phyloP scores from a whole-genome alignment of 2,797 vertebrate genomes.

The Philypnodon macrostomus region DNA sequence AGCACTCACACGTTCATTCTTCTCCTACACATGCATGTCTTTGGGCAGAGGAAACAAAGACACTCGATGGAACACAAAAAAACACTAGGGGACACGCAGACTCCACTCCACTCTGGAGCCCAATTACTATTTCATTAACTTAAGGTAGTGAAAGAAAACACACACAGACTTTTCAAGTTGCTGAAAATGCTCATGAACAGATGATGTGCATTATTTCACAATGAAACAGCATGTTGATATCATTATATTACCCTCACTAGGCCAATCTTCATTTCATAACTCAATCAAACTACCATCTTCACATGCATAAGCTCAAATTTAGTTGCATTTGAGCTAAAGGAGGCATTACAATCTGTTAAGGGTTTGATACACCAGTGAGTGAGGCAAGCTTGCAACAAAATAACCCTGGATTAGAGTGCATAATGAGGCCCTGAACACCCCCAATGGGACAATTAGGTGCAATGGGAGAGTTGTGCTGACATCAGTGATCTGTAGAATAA shows the following conservation, averaged over 20 bases:
- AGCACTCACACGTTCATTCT: no score
- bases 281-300: conserved; percentile 3
- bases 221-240: neutral
- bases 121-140: no score
- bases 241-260: neutral
- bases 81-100: no score
- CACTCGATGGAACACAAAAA: no score
- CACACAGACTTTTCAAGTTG: no score
- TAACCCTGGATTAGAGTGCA: conserved; percentile 54
- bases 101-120: no score
- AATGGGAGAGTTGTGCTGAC: conserved; percentile 78
- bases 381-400: conserved; percentile 10
- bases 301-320: neutral
- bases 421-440: conserved; percentile 68
- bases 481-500: conserved; percentile 73
- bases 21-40: no score
- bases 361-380: conserved; percentile 6
- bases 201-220: no score
- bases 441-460: conserved; percentile 74
- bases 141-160: no score
- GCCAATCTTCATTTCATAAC: conserved; percentile 6
- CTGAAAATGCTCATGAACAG: no score
- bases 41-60: no score
- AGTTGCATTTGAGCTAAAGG: conserved; percentile 5
- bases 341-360: conserved; percentile 6